Percentiles rank a stretch among this genome's conserved stretches.
These are phyloP conservation scores for Philereme transversata DNA, from an alignment of 2,888 invertebrate genomes.

Conservation along the genomic window DNA sequence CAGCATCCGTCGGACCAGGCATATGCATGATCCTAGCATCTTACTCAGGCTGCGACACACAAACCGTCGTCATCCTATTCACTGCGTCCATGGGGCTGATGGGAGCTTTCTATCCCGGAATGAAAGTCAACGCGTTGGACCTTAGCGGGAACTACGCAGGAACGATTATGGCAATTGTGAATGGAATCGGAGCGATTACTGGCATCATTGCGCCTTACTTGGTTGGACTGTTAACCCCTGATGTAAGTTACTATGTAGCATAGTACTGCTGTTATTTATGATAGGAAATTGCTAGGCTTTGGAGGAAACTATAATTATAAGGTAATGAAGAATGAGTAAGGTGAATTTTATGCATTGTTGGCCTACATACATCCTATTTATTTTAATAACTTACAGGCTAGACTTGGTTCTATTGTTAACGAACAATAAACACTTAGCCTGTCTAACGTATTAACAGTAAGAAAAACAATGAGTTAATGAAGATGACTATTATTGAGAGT, in stretches of 20 bases:
- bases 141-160: conserved; percentile 87
- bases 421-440: too few relatives aligned
- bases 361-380: neutral
- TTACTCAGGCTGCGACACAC: conserved; percentile 87
- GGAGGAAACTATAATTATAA: neutral
- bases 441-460: too few relatives aligned
- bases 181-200: conserved; percentile 88
- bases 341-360: neutral
- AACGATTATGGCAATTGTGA: conserved; percentile 87
- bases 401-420: too few relatives aligned
- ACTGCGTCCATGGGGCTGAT: conserved; percentile 88
- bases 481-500: too few relatives aligned
- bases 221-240: conserved; percentile 86
- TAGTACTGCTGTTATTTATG: neutral
- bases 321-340: neutral
- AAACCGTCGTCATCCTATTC: conserved; percentile 85
- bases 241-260: conserved; percentile 72
- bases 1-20: conserved; percentile 87
- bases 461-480: too few relatives aligned
- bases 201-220: conserved; percentile 88
- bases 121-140: conserved; percentile 88
- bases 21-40: conserved; percentile 87
- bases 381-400: too few relatives aligned
- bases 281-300: conserved; percentile 8
- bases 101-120: conserved; percentile 88